Evolutionary conservation across 2,797 vertebrate genomes (phyloP).

Genomic region (Tenualosa thibaudeaui): DNA sequence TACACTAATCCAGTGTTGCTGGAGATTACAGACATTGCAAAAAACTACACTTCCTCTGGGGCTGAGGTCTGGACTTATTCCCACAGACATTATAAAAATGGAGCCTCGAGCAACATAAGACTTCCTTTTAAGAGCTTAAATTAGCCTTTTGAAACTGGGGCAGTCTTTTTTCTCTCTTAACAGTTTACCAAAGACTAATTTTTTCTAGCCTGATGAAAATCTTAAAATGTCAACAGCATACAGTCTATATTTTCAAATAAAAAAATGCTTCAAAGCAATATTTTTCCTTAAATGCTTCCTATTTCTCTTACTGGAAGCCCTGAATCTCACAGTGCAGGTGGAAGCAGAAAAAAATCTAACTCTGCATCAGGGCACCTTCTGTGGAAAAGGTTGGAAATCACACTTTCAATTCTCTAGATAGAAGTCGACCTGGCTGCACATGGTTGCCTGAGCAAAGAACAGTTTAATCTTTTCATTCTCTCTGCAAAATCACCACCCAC

Average conservation of each 20-base stretch:
- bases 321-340: constrained; percentile 17
- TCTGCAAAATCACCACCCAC: constrained; percentile 28
- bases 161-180: neutral
- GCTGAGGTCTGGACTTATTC: neutral
- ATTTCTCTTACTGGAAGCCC: neutral
- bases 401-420: constrained; percentile 43
- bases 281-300: neutral
- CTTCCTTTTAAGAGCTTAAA: constrained; percentile 14
- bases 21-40: constrained; percentile 39
- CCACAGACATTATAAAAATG: neutral
- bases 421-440: constrained; percentile 44
- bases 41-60: neutral
- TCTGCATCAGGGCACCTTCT: constrained; percentile 43
- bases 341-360: neutral
- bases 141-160: neutral
- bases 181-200: neutral
- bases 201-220: neutral
- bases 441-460: constrained; percentile 52
- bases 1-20: constrained; percentile 39
- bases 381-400: constrained; percentile 35
- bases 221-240: neutral
- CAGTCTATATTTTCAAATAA: neutral
- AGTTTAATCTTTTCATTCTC: constrained; percentile 55
- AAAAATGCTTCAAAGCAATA: neutral
- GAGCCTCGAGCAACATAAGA: neutral